phyloP scores from a whole-genome alignment of 1,140 invertebrate species.

The Euwallacea similis region DNA sequence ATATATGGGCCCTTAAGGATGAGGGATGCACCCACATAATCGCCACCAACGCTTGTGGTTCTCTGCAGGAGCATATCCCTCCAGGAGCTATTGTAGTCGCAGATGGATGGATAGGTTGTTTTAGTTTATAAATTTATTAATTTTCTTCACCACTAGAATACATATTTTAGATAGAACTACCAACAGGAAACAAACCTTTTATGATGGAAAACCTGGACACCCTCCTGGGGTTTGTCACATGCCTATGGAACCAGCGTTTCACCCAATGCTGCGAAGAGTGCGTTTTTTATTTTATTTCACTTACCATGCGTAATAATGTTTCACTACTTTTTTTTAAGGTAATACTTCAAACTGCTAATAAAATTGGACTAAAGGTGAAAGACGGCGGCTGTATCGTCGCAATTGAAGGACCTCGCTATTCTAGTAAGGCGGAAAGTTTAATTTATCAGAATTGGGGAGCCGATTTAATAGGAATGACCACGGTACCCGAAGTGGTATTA shows the following conservation, averaged over 20 bases:
- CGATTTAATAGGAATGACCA: conserved; percentile 95
- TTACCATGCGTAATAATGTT: background rate
- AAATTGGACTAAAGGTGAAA: conserved; percentile 60
- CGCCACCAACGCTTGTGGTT: conserved; percentile 90
- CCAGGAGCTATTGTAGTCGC: conserved; percentile 90
- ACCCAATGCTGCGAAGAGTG: conserved; percentile 62
- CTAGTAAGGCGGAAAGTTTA: conserved; percentile 88
- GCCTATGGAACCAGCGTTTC: conserved; percentile 89
- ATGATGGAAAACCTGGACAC: conserved; percentile 70
- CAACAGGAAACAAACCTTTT: conserved; percentile 82
- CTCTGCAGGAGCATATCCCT: conserved; percentile 80
- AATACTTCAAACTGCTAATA: conserved; percentile 65
- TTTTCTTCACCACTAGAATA: background rate
- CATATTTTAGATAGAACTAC: conserved; percentile 58
- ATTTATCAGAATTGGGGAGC: conserved; percentile 84
- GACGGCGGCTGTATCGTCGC: conserved; percentile 80
- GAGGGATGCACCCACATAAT: conserved; percentile 90
- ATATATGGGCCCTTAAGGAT: conserved; percentile 89
- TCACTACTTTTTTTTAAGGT: background rate
- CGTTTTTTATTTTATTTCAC: background rate
- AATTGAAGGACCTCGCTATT: conserved; percentile 95
- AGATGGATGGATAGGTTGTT: conserved; percentile 89
- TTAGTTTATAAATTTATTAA: background rate
- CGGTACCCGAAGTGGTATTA: conserved; percentile 90
- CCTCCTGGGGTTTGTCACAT: conserved; percentile 85